phyloP scores from a whole-genome alignment of 2,888 invertebrate species.

The Alloplasta piceator region DNA sequence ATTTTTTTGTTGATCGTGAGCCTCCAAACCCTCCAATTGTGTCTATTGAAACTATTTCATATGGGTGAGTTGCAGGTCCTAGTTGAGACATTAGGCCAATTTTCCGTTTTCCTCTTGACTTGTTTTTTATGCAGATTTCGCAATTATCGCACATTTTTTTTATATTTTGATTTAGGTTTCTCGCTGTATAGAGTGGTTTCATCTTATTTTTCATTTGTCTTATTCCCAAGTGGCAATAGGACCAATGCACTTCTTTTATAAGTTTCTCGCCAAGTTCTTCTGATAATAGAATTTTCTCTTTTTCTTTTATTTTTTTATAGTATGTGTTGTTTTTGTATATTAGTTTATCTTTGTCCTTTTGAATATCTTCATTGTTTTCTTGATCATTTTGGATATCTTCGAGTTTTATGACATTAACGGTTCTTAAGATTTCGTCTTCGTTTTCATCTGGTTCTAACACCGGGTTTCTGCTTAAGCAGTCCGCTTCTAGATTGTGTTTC shows the following conservation, averaged over 20 bases:
- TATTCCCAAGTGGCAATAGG: constrained; percentile 56
- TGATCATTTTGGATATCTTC: constrained; percentile 64
- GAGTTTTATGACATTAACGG: constrained; percentile 62
- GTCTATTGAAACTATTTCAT: not conserved
- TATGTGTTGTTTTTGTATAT: constrained; percentile 50
- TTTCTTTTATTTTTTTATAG: constrained; percentile 38
- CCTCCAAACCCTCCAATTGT: constrained; percentile 1
- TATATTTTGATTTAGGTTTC: constrained; percentile 61
- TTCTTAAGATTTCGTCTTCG: constrained; percentile 62
- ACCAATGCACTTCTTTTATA: constrained; percentile 52
- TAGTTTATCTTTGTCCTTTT: constrained; percentile 43
- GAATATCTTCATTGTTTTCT: constrained; percentile 48
- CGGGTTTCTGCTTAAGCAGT: constrained; percentile 67
- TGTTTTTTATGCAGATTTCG: too few species aligned
- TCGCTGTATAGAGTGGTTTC: constrained; percentile 49
- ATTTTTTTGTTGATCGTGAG: constrained; percentile 9
- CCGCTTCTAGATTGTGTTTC: constrained; percentile 68
- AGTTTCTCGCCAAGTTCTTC: constrained; percentile 27
- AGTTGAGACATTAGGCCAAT: too few species aligned
- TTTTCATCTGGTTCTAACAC: constrained; percentile 63
- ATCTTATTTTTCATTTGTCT: constrained; percentile 60
- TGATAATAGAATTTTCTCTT: constrained; percentile 31
- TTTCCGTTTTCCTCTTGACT: too few species aligned
- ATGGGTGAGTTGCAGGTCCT: too few species aligned
- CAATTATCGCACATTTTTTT: too few species aligned